Percentiles rank a stretch among this genome's conserved stretches.
Evolutionary conservation across 2,797 vertebrate species (phyloP).

Genomic region (Xiphophorus birchmanni): DNA sequence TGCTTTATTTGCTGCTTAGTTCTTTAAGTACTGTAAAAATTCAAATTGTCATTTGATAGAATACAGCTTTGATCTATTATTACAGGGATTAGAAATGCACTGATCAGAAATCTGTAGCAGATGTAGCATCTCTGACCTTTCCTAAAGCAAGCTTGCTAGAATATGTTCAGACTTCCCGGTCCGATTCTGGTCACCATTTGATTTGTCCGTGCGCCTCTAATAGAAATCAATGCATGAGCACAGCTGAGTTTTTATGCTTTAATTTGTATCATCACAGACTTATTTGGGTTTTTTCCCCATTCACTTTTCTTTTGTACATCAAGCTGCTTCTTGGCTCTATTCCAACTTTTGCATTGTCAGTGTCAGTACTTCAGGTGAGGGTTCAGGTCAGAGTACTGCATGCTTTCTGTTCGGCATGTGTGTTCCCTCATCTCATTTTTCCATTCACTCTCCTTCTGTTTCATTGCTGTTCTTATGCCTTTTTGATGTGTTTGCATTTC

Average conservation of each 20-base stretch:
- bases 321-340: slow-evolving; percentile 85
- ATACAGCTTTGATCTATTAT: background rate
- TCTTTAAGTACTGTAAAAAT: background rate
- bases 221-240: slow-evolving; percentile 32
- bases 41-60: background rate
- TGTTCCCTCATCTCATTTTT: slow-evolving; percentile 36
- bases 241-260: slow-evolving; percentile 28
- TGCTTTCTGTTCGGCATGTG: slow-evolving; percentile 46
- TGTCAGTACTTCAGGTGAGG: slow-evolving; percentile 83
- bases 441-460: slow-evolving; percentile 15
- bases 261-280: slow-evolving; percentile 47
- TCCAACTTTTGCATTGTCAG: slow-evolving; percentile 88
- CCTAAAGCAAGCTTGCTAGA: background rate
- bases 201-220: background rate
- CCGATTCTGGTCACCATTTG: background rate
- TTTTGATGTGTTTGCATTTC: slow-evolving; percentile 77
- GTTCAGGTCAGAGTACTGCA: slow-evolving; percentile 46
- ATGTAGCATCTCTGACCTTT: background rate
- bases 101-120: background rate
- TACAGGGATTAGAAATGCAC: background rate
- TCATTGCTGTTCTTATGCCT: slow-evolving; percentile 65
- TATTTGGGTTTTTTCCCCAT: slow-evolving; percentile 56
- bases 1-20: background rate
- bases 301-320: slow-evolving; percentile 57
- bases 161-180: background rate